Percentiles rank a stretch among this genome's conserved stretches.
Conservation (phyloP, 2,888 invertebrate genomes). For the Drosophila mulleri region DNA sequence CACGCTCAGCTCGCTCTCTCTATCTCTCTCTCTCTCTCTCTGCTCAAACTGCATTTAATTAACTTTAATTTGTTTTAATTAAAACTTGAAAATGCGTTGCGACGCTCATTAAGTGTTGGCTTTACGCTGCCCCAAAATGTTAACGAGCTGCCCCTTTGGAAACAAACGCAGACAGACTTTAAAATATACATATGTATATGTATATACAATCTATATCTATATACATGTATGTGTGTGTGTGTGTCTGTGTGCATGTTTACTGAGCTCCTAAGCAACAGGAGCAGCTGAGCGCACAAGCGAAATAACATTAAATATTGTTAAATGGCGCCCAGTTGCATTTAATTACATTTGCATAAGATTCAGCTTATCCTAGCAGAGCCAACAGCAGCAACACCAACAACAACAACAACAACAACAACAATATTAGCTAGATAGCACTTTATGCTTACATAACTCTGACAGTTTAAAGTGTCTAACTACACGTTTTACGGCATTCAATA, state of each 20-base stretch:
- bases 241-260: slow-evolving; percentile 15
- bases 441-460: not conserved
- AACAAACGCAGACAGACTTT: slow-evolving; percentile 11
- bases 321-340: slow-evolving; percentile 71
- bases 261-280: slow-evolving; percentile 38
- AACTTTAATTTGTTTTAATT: slow-evolving; percentile 77
- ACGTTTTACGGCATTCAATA: slow-evolving; percentile 9
- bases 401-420: slow-evolving; percentile 6
- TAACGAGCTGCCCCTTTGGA: slow-evolving; percentile 26
- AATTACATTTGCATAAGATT: slow-evolving; percentile 77
- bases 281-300: slow-evolving; percentile 17
- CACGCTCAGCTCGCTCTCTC: slow-evolving; percentile 3
- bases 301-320: slow-evolving; percentile 74
- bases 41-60: slow-evolving; percentile 64
- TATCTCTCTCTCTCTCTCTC: not conserved
- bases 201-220: slow-evolving; percentile 2
- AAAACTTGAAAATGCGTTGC: slow-evolving; percentile 54
- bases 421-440: slow-evolving; percentile 10
- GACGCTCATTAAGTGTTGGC: slow-evolving; percentile 47
- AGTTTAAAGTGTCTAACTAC: slow-evolving; percentile 2
- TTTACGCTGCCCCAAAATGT: slow-evolving; percentile 23
- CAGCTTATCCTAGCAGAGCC: slow-evolving; percentile 66
- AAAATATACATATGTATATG: slow-evolving; percentile 2
- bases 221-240: not conserved
- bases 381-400: slow-evolving; percentile 3